Percentiles rank a stretch among this genome's conserved stretches.
Conservation (phyloP, 2,888 invertebrate genomes). For the Bombyx huttoni region DNA sequence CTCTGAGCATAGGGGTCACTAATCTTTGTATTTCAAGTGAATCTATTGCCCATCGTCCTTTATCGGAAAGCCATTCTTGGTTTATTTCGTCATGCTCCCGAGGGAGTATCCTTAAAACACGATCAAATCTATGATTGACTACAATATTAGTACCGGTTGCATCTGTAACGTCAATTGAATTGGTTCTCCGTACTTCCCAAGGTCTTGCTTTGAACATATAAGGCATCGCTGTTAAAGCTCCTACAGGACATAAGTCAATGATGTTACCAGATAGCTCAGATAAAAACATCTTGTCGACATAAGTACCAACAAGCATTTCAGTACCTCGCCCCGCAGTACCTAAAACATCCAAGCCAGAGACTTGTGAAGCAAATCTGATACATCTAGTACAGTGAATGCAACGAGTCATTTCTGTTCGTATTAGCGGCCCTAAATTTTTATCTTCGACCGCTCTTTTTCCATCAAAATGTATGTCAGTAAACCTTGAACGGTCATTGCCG, state of each 20-base stretch:
- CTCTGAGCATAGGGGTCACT: slow-evolving; percentile 90
- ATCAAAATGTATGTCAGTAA: slow-evolving; percentile 88
- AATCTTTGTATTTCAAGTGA: slow-evolving; percentile 95
- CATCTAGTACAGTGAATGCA: slow-evolving; percentile 99
- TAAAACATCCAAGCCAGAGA: slow-evolving; percentile 96
- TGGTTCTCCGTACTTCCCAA: slow-evolving; percentile 91
- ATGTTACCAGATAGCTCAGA: slow-evolving; percentile 98
- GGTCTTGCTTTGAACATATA: slow-evolving; percentile 96
- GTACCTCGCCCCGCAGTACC: slow-evolving; percentile 92
- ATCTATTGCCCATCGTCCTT: slow-evolving; percentile 96
- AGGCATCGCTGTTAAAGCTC: slow-evolving; percentile 96
- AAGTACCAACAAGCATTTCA: slow-evolving; percentile 99
- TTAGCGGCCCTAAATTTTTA: slow-evolving; percentile 95
- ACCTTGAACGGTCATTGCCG: slow-evolving; percentile 93
- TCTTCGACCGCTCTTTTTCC: slow-evolving; percentile 97
- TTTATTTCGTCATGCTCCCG: slow-evolving; percentile 74
- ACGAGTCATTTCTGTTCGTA: slow-evolving; percentile 97
- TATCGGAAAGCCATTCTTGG: slow-evolving; percentile 99
- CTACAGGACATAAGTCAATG: slow-evolving; percentile 98
- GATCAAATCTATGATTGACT: slow-evolving; percentile 42
- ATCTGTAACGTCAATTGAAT: slow-evolving; percentile 59
- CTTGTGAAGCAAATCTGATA: slow-evolving; percentile 96
- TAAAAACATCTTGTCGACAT: slow-evolving; percentile 96
- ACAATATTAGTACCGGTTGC: slow-evolving; percentile 57
- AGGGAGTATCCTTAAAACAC: slow-evolving; percentile 46